Evolutionary conservation across 2,797 vertebrate genomes (phyloP).

Genomic region (Pipistrellus pygmaeus): DNA sequence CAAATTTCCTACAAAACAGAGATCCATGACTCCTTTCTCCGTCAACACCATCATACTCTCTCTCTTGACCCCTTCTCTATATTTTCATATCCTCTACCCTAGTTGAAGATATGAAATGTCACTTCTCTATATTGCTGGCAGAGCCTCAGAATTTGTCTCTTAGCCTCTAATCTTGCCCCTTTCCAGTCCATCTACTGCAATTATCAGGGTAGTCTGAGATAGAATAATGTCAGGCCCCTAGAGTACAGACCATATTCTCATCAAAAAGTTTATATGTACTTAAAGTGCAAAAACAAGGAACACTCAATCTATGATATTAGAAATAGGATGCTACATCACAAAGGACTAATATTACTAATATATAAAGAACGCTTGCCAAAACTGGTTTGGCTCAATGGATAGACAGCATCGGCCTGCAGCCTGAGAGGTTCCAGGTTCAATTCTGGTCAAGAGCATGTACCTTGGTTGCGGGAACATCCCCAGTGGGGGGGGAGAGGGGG

Average conservation of each 20-base stretch:
- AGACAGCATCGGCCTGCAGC: too few relatives aligned
- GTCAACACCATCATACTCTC: not conserved
- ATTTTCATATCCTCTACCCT: not conserved
- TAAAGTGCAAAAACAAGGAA: conserved; percentile 24
- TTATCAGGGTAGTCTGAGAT: not conserved
- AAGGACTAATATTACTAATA: not conserved
- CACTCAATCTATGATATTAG: not conserved
- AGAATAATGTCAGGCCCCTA: not conserved
- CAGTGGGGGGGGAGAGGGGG: too few relatives aligned
- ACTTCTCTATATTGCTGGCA: not conserved
- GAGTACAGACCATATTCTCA: not conserved
- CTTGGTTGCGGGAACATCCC: too few relatives aligned
- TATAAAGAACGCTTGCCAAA: not conserved
- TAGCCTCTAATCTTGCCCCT: not conserved
- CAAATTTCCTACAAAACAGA: not conserved
- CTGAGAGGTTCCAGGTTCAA: too few relatives aligned
- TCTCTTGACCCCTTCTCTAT: not conserved
- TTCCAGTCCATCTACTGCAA: not conserved
- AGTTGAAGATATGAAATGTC: not conserved
- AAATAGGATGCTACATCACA: not conserved
- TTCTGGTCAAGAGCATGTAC: too few relatives aligned
- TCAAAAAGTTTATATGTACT: not conserved
- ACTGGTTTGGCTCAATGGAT: too few relatives aligned
- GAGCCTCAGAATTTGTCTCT: not conserved
- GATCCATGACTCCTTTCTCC: not conserved